Evolutionary conservation across 2,113 vertebrate species (phyloP).

Genomic region (Entelurus aequoreus): DNA sequence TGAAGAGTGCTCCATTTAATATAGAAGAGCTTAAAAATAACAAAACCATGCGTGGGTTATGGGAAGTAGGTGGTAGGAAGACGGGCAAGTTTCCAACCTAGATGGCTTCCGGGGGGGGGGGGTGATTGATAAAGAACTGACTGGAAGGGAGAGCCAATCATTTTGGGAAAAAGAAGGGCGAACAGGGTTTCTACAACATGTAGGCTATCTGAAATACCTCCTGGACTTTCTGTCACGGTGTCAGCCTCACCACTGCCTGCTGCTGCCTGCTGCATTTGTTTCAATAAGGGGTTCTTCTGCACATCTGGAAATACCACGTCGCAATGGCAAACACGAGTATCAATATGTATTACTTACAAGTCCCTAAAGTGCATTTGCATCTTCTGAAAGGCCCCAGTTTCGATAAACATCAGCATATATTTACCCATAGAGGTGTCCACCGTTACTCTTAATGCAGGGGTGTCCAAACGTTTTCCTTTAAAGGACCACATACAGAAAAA

Average conservation of each 20-base stretch:
- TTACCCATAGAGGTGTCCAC: background rate
- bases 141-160: slow-evolving; percentile 21
- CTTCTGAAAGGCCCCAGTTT: background rate
- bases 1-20: slow-evolving; percentile 8
- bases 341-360: background rate
- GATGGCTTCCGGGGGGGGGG: slow-evolving; percentile 7
- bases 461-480: background rate
- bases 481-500: no score
- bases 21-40: slow-evolving; percentile 28
- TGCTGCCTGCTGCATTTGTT: slow-evolving; percentile 65
- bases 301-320: slow-evolving; percentile 70
- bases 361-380: background rate
- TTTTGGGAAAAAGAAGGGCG: slow-evolving; percentile 12
- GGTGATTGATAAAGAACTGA: slow-evolving; percentile 20
- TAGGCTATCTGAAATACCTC: slow-evolving; percentile 70
- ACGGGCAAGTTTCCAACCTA: slow-evolving; percentile 29
- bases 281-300: slow-evolving; percentile 68
- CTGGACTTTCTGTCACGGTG: slow-evolving; percentile 56
- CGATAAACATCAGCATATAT: background rate
- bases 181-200: slow-evolving; percentile 32
- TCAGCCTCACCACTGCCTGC: slow-evolving; percentile 59
- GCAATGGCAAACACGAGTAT: background rate
- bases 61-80: slow-evolving; percentile 13
- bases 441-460: background rate
- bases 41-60: slow-evolving; percentile 42